Evolutionary conservation across 2,113 vertebrate species (phyloP).

Genomic region (Pagrus major): DNA sequence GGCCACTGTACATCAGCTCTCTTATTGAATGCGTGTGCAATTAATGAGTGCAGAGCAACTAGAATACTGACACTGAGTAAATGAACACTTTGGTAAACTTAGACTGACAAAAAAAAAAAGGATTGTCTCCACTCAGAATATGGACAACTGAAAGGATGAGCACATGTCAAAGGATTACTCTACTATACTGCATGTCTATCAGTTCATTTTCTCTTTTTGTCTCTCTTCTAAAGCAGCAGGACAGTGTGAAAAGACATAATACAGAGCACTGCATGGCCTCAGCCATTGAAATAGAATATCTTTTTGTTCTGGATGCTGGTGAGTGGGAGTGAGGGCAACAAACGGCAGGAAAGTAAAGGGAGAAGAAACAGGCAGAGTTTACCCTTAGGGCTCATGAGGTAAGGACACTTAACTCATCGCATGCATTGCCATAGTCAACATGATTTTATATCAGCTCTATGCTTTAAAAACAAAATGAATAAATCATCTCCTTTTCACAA

Average conservation of each 20-base stretch:
- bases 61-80: slow-evolving; percentile 57
- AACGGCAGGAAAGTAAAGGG: slow-evolving; percentile 75
- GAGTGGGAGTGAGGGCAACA: slow-evolving; percentile 76
- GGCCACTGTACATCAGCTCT: slow-evolving; percentile 64
- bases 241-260: slow-evolving; percentile 56
- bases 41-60: slow-evolving; percentile 66
- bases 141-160: slow-evolving; percentile 50
- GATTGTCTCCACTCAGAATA: slow-evolving; percentile 70
- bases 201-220: slow-evolving; percentile 43
- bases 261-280: slow-evolving; percentile 64
- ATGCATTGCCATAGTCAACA: slow-evolving; percentile 83
- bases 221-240: slow-evolving; percentile 67
- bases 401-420: slow-evolving; percentile 88
- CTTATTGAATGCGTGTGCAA: slow-evolving; percentile 64
- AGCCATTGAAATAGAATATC: slow-evolving; percentile 61
- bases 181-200: slow-evolving; percentile 21
- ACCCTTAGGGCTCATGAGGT: slow-evolving; percentile 80
- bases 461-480: slow-evolving; percentile 79
- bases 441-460: slow-evolving; percentile 74
- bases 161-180: slow-evolving; percentile 49
- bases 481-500: slow-evolving; percentile 85
- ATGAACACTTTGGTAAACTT: slow-evolving; percentile 79
- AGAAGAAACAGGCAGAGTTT: slow-evolving; percentile 74
- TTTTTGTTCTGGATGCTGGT: slow-evolving; percentile 73
- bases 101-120: slow-evolving; percentile 44